Percentiles rank a stretch among this genome's conserved stretches.
Evolutionary conservation across 1,140 invertebrate species (phyloP).

Genomic region (Polyergus mexicanus): DNA sequence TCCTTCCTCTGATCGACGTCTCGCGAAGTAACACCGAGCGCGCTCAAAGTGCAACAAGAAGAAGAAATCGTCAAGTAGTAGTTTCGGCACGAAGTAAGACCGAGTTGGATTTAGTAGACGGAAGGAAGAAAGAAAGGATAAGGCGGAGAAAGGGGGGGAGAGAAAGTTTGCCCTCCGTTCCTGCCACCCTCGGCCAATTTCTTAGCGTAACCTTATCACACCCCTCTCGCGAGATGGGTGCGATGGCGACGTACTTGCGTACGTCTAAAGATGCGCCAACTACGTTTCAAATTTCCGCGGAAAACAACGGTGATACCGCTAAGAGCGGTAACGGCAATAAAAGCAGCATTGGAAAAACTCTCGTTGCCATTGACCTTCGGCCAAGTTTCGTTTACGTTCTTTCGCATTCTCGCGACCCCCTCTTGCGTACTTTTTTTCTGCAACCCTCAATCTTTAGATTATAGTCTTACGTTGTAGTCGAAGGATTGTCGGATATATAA

Average conservation of each 20-base stretch:
- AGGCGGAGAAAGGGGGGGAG: neutral
- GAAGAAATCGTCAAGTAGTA: constrained; percentile 37
- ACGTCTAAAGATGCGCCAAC: constrained; percentile 19
- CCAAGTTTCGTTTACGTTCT: constrained; percentile 27
- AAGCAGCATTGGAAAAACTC: constrained; percentile 26
- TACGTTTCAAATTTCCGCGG: constrained; percentile 44
- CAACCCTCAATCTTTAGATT: neutral
- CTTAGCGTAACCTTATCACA: constrained; percentile 74
- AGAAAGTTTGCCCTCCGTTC: constrained; percentile 30
- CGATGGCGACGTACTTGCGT: neutral
- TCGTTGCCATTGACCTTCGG: constrained; percentile 40
- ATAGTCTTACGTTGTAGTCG: neutral
- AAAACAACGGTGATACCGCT: neutral
- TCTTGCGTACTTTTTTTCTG: neutral
- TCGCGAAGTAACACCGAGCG: constrained; percentile 11
- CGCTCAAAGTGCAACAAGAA: constrained; percentile 42
- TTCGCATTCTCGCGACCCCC: constrained; percentile 8
- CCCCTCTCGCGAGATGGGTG: constrained; percentile 46
- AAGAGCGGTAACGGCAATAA: constrained; percentile 11
- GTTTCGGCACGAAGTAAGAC: neutral
- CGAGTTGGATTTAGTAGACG: constrained; percentile 13
- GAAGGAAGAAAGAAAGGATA: neutral
- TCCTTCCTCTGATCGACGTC: constrained; percentile 16
- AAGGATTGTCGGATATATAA: neutral
- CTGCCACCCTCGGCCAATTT: constrained; percentile 70